These are phyloP conservation scores for Anguilla megastoma DNA, from an alignment of 2,797 vertebrate genomes.

Conservation along the genomic window DNA sequence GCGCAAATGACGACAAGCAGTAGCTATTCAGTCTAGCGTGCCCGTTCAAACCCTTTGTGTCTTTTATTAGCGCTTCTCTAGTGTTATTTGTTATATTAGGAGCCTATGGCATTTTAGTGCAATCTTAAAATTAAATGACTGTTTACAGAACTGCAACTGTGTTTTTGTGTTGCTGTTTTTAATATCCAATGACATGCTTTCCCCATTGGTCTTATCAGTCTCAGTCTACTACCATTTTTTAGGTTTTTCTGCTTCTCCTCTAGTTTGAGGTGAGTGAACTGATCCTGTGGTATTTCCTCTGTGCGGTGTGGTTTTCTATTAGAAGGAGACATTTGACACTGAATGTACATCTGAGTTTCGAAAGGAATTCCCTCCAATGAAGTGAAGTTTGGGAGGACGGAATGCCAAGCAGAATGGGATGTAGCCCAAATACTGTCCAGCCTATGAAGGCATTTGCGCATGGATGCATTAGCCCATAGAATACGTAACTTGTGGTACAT, in stretches of 20 bases:
- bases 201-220: neutral
- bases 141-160: neutral
- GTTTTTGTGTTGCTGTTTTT: neutral
- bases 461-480: neutral
- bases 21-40: neutral
- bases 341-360: no score
- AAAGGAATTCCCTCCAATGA: no score
- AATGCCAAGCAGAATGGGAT: no score
- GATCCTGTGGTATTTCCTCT: neutral
- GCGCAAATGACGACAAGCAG: neutral
- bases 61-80: neutral
- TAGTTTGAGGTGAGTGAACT: neutral
- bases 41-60: neutral
- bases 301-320: neutral
- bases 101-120: neutral
- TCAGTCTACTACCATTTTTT: neutral
- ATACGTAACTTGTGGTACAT: neutral
- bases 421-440: no score
- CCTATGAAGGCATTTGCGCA: neutral
- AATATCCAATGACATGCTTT: neutral
- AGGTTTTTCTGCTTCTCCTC: neutral
- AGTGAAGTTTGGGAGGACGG: no score
- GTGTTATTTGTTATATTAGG: neutral
- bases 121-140: neutral
- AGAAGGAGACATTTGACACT: neutral